These are phyloP conservation scores for Tachysurus fulvidraco DNA, from an alignment of 2,113 vertebrate genomes.

Conservation along the genomic window DNA sequence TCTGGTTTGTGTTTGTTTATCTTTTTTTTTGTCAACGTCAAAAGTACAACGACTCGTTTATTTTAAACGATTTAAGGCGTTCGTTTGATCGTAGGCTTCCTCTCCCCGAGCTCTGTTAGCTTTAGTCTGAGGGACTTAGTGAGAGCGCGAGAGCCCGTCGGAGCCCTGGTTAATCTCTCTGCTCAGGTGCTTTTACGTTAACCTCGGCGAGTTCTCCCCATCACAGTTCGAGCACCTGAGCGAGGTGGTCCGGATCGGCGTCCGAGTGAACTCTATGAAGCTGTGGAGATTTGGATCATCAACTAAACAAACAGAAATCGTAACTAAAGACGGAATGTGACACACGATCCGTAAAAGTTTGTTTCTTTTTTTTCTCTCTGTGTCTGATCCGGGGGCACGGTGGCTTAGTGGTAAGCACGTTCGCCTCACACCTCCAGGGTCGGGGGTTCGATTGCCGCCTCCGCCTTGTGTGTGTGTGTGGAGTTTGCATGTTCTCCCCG, in stretches of 20 bases:
- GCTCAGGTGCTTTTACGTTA: not conserved
- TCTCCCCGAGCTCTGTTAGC: constrained; percentile 27
- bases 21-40: constrained; percentile 66
- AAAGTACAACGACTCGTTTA: constrained; percentile 71
- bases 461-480: no score
- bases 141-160: not conserved
- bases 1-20: constrained; percentile 58
- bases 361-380: not conserved
- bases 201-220: not conserved
- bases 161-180: no score
- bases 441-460: no score
- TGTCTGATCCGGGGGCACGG: no score
- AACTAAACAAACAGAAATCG: not conserved
- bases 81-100: constrained; percentile 55
- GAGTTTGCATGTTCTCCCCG: no score
- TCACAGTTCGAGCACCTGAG: not conserved
- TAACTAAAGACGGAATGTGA: not conserved
- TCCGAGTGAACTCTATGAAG: not conserved
- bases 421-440: no score
- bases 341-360: not conserved
- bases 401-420: no score
- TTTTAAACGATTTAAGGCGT: constrained; percentile 51
- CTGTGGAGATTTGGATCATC: not conserved
- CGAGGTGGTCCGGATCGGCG: not conserved
- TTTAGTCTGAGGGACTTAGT: not conserved